Evolutionary conservation across 2,888 invertebrate species (phyloP).

Genomic region (Podotricha telesiphe): DNA sequence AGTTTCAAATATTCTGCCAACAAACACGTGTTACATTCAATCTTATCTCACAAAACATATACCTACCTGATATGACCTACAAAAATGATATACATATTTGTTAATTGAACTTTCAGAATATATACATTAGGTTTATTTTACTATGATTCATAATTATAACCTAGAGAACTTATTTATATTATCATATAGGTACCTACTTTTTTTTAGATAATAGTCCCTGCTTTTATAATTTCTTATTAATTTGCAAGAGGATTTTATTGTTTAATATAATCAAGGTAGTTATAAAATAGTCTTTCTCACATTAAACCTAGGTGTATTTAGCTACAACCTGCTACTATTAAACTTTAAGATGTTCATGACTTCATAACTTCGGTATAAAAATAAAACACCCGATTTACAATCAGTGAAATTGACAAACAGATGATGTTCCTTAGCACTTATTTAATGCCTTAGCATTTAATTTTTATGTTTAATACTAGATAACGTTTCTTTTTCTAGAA

Average conservation of each 20-base stretch:
- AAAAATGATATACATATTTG: constrained; percentile 9
- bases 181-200: not conserved
- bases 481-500: not conserved
- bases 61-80: too few relatives aligned
- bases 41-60: constrained; percentile 36
- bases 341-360: not conserved
- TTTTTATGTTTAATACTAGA: not conserved
- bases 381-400: constrained; percentile 5
- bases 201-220: not conserved
- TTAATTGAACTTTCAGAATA: constrained; percentile 15
- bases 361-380: not conserved
- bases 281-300: not conserved
- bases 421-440: not conserved
- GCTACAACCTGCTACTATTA: not conserved
- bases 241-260: not conserved
- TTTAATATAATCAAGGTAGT: not conserved
- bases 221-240: not conserved
- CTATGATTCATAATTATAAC: constrained; percentile 1
- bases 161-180: not conserved
- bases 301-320: not conserved
- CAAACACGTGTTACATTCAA: constrained; percentile 40
- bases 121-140: constrained; percentile 13
- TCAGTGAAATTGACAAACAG: not conserved
- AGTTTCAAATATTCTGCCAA: constrained; percentile 38
- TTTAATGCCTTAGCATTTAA: not conserved